A percentile compares a stretch with the other conserved stretches of the same genome.
These are phyloP conservation scores for Unio delphinus DNA, from an alignment of 2,888 invertebrate genomes.

Conservation along the genomic window DNA sequence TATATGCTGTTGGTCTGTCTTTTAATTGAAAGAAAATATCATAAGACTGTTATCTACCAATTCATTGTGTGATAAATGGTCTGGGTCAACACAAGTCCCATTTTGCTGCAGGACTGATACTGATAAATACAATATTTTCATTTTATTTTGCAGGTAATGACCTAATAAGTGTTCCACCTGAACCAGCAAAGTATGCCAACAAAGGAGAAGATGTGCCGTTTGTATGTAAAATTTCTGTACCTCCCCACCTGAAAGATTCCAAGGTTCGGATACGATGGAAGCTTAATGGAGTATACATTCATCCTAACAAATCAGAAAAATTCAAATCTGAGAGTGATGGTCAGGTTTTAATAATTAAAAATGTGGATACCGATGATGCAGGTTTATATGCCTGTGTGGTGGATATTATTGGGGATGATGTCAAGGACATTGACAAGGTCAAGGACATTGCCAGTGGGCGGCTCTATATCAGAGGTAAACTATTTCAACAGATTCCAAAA, in stretches of 20 bases:
- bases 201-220: constrained; percentile 27
- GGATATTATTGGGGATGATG: constrained; percentile 32
- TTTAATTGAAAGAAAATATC: too few relatives aligned
- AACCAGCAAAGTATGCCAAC: constrained; percentile 22
- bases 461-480: constrained; percentile 49
- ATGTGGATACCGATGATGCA: constrained; percentile 41
- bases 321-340: constrained; percentile 42
- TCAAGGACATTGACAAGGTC: too few relatives aligned
- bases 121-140: too few relatives aligned
- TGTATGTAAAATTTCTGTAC: constrained; percentile 19
- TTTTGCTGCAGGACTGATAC: too few relatives aligned
- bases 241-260: constrained; percentile 19
- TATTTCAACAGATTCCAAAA: background rate
- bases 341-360: constrained; percentile 47
- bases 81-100: too few relatives aligned
- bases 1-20: too few relatives aligned
- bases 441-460: constrained; percentile 46
- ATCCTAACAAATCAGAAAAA: constrained; percentile 32
- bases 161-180: constrained; percentile 19
- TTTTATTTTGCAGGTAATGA: constrained; percentile 22
- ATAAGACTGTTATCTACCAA: too few relatives aligned
- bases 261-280: constrained; percentile 50
- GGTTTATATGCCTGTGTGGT: constrained; percentile 59
- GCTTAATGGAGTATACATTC: constrained; percentile 45
- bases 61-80: too few relatives aligned